Percentiles rank a stretch among this genome's conserved stretches.
These are phyloP conservation scores for Napeogenes sylphis DNA, from an alignment of 2,888 invertebrate genomes.

Conservation along the genomic window DNA sequence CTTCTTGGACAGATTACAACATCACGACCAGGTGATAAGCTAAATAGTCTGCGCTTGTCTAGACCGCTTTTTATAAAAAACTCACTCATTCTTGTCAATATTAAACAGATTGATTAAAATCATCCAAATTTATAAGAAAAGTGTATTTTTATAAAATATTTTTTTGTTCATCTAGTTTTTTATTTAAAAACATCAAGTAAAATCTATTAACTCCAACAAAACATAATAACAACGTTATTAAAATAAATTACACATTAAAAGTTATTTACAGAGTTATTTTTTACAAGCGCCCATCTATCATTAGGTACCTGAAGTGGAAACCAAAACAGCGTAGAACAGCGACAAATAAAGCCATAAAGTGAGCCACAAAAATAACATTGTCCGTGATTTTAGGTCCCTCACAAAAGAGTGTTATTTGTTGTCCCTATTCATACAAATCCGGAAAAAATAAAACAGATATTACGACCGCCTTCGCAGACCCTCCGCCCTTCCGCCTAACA, in stretches of 20 bases:
- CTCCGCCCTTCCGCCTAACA: conserved; percentile 62
- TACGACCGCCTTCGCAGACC: conserved; percentile 53
- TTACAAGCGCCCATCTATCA: conserved; percentile 19
- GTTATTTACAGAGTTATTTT: conserved; percentile 6
- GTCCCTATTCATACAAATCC: conserved; percentile 69
- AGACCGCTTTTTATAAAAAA: too few relatives aligned
- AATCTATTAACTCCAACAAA: not conserved
- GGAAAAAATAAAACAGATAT: conserved; percentile 76
- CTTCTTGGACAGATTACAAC: too few relatives aligned
- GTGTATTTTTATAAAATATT: too few relatives aligned
- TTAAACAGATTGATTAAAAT: too few relatives aligned
- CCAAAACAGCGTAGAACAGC: conserved; percentile 42
- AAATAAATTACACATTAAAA: conserved; percentile 5
- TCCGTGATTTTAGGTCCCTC: conserved; percentile 55
- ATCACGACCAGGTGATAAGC: too few relatives aligned
- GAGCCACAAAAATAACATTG: conserved; percentile 65
- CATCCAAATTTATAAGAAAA: too few relatives aligned
- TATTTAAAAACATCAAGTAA: not conserved
- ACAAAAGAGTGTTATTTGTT: conserved; percentile 67
- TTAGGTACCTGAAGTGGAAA: conserved; percentile 34
- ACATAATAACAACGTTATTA: conserved; percentile 1
- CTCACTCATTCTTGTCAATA: too few relatives aligned
- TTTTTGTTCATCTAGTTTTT: too few relatives aligned
- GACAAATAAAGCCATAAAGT: conserved; percentile 69
- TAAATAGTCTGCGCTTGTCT: too few relatives aligned